These are phyloP conservation scores for Selenia dentaria DNA, from an alignment of 2,888 invertebrate genomes.

Conservation along the genomic window DNA sequence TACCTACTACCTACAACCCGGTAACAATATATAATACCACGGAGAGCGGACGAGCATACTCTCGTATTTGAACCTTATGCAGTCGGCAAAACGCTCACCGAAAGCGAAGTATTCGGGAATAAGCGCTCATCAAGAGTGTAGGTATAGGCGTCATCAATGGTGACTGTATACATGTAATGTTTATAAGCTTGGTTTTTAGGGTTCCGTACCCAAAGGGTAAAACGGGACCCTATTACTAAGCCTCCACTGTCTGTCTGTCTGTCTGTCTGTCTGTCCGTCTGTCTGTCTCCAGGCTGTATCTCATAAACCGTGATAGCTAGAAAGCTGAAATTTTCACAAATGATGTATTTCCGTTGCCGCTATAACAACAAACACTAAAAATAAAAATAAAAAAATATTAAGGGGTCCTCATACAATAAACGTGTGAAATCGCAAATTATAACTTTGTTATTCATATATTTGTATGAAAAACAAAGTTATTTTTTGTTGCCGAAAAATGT, in stretches of 20 bases:
- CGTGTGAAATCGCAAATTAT: slow-evolving; percentile 23
- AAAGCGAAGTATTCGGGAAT: slow-evolving; percentile 30
- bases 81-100: slow-evolving; percentile 28
- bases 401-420: slow-evolving; percentile 21
- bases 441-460: slow-evolving; percentile 23
- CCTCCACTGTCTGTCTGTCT: background rate
- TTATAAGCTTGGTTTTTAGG: too few species aligned
- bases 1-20: slow-evolving; percentile 31
- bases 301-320: background rate
- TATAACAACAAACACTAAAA: slow-evolving; percentile 24
- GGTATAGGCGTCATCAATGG: slow-evolving; percentile 27
- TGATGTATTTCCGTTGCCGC: slow-evolving; percentile 23
- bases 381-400: slow-evolving; percentile 17
- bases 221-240: background rate
- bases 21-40: slow-evolving; percentile 28
- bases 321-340: slow-evolving; percentile 18
- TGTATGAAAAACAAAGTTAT: slow-evolving; percentile 26
- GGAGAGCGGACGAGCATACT: slow-evolving; percentile 26
- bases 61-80: slow-evolving; percentile 28
- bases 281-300: background rate
- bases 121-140: slow-evolving; percentile 28
- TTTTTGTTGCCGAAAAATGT: slow-evolving; percentile 23
- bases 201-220: slow-evolving; percentile 3
- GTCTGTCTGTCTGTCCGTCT: background rate
- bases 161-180: slow-evolving; percentile 29